phyloP scores from a whole-genome alignment of 2,888 invertebrate genomes.

The Drosophila colorata region DNA sequence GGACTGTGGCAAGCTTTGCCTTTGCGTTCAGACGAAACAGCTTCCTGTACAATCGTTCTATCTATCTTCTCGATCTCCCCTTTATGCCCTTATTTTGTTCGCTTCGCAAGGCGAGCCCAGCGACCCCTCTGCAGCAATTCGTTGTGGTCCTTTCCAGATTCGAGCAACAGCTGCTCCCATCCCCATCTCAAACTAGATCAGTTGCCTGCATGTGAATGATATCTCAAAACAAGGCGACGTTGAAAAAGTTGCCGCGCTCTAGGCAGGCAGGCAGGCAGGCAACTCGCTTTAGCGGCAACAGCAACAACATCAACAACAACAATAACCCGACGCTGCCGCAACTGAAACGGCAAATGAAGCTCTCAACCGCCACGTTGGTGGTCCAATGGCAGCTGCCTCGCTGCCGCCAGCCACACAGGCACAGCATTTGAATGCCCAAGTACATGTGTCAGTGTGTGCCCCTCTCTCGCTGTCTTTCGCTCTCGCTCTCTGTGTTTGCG shows the following conservation, averaged over 20 bases:
- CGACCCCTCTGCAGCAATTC: conserved; percentile 14
- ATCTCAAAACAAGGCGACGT: conserved; percentile 46
- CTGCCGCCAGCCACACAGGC: conserved; percentile 73
- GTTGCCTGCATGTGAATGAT: conserved; percentile 55
- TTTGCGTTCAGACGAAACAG: not conserved
- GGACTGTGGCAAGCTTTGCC: not conserved
- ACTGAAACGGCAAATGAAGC: conserved; percentile 79
- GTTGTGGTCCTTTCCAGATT: conserved; percentile 21
- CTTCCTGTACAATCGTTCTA: conserved; percentile 34
- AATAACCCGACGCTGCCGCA: conserved; percentile 51
- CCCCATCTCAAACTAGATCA: conserved; percentile 51
- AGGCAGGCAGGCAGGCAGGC: conserved; percentile 45
- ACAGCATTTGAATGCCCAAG: conserved; percentile 62
- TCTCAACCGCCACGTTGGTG: conserved; percentile 78
- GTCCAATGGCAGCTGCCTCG: conserved; percentile 73
- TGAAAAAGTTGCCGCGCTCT: conserved; percentile 57
- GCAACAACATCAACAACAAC: conserved; percentile 42
- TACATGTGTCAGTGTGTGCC: conserved; percentile 37
- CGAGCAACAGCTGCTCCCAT: conserved; percentile 52
- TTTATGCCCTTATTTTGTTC: conserved; percentile 5
- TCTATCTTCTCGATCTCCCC: conserved; percentile 50
- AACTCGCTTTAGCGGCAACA: conserved; percentile 27
- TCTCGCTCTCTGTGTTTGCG: conserved; percentile 18
- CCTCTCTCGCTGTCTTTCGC: conserved; percentile 21
- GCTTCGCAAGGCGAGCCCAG: conserved; percentile 17